Evolutionary conservation across 2,888 invertebrate species (phyloP).

Genomic region (Phyllotreta cruciferae): DNA sequence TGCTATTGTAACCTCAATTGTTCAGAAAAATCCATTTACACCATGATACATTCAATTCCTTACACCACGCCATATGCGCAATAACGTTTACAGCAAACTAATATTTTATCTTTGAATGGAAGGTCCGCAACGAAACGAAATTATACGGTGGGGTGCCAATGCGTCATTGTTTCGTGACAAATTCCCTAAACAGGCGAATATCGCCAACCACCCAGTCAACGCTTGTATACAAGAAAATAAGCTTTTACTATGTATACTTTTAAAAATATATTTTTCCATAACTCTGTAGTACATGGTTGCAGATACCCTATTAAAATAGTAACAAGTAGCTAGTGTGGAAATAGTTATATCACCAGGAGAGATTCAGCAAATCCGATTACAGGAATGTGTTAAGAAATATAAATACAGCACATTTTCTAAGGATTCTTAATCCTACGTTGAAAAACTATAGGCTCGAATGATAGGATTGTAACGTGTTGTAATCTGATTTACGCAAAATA

Average conservation of each 20-base stretch:
- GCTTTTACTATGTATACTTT: too few species aligned
- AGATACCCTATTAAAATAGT: not conserved
- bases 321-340: not conserved
- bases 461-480: too few species aligned
- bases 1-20: constrained; percentile 17
- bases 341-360: too few species aligned
- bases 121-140: constrained; percentile 14
- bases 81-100: constrained; percentile 14
- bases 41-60: constrained; percentile 16
- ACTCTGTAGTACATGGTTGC: not conserved
- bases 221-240: too few species aligned
- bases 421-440: constrained; percentile 10
- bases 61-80: constrained; percentile 14
- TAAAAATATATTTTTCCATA: too few species aligned
- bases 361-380: too few species aligned
- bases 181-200: constrained; percentile 27
- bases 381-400: not conserved
- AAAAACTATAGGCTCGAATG: too few species aligned
- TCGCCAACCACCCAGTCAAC: constrained; percentile 1
- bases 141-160: constrained; percentile 27
- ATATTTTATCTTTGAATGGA: constrained; percentile 21
- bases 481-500: too few species aligned
- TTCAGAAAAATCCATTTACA: constrained; percentile 23
- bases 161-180: constrained; percentile 28
- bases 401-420: not conserved